Evolutionary conservation across 2,888 invertebrate genomes (phyloP).

Genomic region (Pimpla rufipes): DNA sequence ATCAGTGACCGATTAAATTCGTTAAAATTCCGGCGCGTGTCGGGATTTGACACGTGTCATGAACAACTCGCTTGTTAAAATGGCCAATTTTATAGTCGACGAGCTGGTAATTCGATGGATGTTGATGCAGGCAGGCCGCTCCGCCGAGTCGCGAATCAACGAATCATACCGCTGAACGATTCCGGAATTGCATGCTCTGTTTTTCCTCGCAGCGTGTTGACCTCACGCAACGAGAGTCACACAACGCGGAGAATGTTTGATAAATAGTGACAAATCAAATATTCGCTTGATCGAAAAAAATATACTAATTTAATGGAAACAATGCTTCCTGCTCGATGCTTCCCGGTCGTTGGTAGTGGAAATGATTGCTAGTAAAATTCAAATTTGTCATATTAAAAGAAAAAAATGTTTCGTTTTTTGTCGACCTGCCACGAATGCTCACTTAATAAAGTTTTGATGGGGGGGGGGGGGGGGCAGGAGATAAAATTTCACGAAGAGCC

Average conservation of each 20-base stretch:
- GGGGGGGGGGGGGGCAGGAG: neutral
- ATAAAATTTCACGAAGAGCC: neutral
- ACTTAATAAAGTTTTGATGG: neutral
- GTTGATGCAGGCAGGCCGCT: slow-evolving; percentile 2
- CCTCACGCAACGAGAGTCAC: neutral
- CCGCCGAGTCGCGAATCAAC: slow-evolving; percentile 13
- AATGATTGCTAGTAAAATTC: neutral
- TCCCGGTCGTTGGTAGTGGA: neutral
- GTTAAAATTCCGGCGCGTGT: neutral
- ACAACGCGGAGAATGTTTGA: neutral
- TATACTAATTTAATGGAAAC: neutral
- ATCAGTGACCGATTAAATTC: slow-evolving; percentile 1
- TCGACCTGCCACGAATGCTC: neutral
- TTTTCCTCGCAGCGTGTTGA: slow-evolving; percentile 8
- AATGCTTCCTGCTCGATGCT: neutral
- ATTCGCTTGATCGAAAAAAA: slow-evolving; percentile 6
- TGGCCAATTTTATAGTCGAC: slow-evolving; percentile 22
- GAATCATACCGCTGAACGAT: slow-evolving; percentile 15
- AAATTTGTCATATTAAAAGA: neutral
- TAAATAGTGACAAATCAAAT: neutral
- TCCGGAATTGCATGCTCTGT: neutral
- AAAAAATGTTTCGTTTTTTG: neutral
- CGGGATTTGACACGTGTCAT: slow-evolving; percentile 11
- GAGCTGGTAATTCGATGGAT: slow-evolving; percentile 31
- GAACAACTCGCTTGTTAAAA: slow-evolving; percentile 10